Conservation (phyloP, 2,113 vertebrate genomes). For the Tragelaphus strepsiceros region DNA sequence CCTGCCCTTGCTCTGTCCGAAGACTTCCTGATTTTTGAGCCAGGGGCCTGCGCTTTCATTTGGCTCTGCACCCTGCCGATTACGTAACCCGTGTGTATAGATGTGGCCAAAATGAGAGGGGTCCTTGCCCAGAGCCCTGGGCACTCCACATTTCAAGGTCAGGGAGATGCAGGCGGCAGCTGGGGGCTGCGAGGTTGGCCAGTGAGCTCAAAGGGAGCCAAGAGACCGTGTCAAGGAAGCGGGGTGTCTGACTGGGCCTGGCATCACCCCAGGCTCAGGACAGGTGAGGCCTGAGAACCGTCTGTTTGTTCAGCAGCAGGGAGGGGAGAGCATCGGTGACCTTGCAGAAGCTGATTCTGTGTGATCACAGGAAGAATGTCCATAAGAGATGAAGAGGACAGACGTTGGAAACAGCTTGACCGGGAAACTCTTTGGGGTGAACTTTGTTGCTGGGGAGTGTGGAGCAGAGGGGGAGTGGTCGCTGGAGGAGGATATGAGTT, state of each 20-base stretch:
- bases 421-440: neutral
- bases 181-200: neutral
- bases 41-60: neutral
- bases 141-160: neutral
- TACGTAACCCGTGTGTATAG: neutral
- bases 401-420: neutral
- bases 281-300: neutral
- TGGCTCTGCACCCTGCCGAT: neutral
- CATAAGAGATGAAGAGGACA: neutral
- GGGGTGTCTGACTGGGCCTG: rapidly evolving
- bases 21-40: neutral
- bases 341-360: neutral
- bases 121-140: neutral
- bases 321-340: neutral
- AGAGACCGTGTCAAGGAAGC: neutral
- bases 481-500: neutral
- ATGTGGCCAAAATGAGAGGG: neutral
- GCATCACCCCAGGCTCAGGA: neutral
- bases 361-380: neutral
- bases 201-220: rapidly evolving
- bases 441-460: neutral
- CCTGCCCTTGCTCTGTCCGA: neutral
- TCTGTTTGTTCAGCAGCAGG: neutral
- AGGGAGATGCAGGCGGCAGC: neutral
- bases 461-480: rapidly evolving